These are phyloP conservation scores for Drosophila macrospina DNA, from an alignment of 2,888 invertebrate species.

Conservation along the genomic window DNA sequence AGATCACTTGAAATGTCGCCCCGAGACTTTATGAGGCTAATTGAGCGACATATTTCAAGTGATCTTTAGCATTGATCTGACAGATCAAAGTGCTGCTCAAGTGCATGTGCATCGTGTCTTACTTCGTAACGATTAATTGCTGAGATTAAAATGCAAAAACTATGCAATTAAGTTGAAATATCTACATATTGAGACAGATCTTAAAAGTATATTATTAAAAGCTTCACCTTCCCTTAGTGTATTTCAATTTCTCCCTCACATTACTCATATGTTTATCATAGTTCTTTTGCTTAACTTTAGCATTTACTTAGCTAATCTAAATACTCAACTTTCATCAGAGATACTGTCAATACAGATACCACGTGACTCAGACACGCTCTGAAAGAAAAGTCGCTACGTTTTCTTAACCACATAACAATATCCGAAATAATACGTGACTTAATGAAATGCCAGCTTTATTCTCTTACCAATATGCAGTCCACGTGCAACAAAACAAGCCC, in stretches of 20 bases:
- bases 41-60: conserved; percentile 37
- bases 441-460: conserved; percentile 47
- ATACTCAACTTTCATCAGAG: conserved; percentile 6
- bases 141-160: conserved; percentile 14
- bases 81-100: conserved; percentile 60
- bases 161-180: conserved; percentile 12
- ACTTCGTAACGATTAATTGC: conserved; percentile 27
- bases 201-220: background rate
- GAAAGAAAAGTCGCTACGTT: conserved; percentile 5
- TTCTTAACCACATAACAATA: conserved; percentile 35
- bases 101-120: conserved; percentile 29
- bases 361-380: conserved; percentile 28
- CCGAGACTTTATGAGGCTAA: conserved; percentile 41
- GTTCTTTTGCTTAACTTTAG: background rate
- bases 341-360: conserved; percentile 9
- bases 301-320: conserved; percentile 15
- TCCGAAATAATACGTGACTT: conserved; percentile 60
- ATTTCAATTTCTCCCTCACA: background rate
- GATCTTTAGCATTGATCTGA: conserved; percentile 65
- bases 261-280: conserved; percentile 3
- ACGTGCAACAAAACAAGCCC: conserved; percentile 61
- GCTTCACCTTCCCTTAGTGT: background rate
- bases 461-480: conserved; percentile 62
- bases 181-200: conserved; percentile 1
- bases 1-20: conserved; percentile 14